Conservation (phyloP, 2,888 invertebrate species). For the Lissocephala sabroskyi region DNA sequence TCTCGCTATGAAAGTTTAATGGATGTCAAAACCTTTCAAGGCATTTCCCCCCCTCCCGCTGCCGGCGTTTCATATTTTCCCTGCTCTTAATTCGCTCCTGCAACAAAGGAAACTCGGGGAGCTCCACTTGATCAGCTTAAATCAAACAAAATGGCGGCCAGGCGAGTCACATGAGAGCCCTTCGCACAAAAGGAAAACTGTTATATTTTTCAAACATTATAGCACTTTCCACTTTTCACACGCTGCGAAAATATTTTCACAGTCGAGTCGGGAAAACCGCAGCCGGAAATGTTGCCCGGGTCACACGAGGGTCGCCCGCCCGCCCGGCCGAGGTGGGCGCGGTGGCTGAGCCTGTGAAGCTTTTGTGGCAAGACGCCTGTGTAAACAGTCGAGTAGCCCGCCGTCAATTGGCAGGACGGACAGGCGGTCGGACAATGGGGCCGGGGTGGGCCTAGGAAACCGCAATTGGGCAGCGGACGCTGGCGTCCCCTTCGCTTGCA, state of each 20-base stretch:
- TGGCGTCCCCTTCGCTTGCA: conserved; percentile 12
- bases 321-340: no score
- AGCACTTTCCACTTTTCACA: conserved; percentile 63
- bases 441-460: conserved; percentile 21
- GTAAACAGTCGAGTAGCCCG: conserved; percentile 62
- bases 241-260: conserved; percentile 60
- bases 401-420: conserved; percentile 48
- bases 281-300: conserved; percentile 4
- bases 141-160: conserved; percentile 55
- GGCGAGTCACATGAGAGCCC: conserved; percentile 1
- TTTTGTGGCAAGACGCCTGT: conserved; percentile 33
- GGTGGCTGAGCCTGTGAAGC: not conserved
- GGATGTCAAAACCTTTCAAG: no score
- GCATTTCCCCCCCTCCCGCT: no score
- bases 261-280: conserved; percentile 10
- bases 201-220: conserved; percentile 53
- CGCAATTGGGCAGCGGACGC: conserved; percentile 41
- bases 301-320: not conserved
- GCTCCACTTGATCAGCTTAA: conserved; percentile 58
- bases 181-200: conserved; percentile 18
- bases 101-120: no score
- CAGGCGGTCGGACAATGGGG: conserved; percentile 5
- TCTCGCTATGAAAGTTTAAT: no score
- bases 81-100: no score
- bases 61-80: no score